A percentile compares a stretch with the other conserved stretches of the same genome.
Conservation (phyloP, 1,140 invertebrate species). For the Daktulosphaira vitifoliae region DNA sequence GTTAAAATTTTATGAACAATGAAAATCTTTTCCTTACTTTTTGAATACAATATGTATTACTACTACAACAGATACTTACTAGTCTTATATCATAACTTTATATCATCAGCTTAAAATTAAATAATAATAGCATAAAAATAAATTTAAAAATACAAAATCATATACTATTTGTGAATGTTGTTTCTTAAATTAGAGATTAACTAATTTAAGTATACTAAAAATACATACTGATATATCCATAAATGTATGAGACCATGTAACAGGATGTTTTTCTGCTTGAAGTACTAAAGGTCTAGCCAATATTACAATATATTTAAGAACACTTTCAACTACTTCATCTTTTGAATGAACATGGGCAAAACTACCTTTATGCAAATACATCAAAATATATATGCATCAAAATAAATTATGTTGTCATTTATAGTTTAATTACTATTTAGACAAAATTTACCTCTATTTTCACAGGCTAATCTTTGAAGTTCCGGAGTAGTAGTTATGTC, state of each 20-base stretch:
- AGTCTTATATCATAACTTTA: no score
- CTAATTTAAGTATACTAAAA: no score
- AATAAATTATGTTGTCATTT: conserved; percentile 33
- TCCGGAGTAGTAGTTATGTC: conserved; percentile 88
- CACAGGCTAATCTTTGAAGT: conserved; percentile 33
- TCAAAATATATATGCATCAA: no score
- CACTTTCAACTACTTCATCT: conserved; percentile 87
- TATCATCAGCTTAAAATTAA: no score
- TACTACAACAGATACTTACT: no score
- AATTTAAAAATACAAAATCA: no score
- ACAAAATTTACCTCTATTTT: conserved; percentile 8
- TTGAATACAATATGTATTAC: no score
- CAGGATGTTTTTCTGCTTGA: conserved; percentile 62
- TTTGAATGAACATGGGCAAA: conserved; percentile 85
- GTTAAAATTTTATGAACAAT: no score
- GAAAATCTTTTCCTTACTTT: no score
- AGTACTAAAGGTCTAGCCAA: conserved; percentile 80
- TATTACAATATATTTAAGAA: conserved; percentile 83
- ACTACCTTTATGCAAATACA: conserved; percentile 66
- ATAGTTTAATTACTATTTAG: conserved; percentile 6
- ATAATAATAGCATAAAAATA: no score
- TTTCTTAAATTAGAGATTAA: no score
- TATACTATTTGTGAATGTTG: no score
- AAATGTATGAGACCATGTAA: conserved; percentile 83
- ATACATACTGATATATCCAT: conserved; percentile 66